Percentiles rank a stretch among this genome's conserved stretches.
These are phyloP conservation scores for Lasioglossum morio DNA, from an alignment of 2,888 invertebrate species.

Conservation along the genomic window DNA sequence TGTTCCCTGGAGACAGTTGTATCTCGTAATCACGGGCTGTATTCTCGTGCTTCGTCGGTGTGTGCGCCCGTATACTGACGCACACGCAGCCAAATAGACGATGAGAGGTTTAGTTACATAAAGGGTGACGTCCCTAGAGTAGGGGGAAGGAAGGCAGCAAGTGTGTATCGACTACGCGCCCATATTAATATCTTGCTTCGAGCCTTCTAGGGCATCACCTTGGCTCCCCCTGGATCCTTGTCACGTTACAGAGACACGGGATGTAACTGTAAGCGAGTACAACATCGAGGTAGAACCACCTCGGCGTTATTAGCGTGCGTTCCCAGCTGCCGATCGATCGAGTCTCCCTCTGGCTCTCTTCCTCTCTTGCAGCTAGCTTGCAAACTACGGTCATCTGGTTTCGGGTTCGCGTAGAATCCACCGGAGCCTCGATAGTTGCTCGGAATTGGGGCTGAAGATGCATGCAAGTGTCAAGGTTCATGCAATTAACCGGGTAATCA, in stretches of 20 bases:
- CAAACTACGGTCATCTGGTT: slow-evolving; percentile 11
- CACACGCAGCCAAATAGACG: slow-evolving; percentile 24
- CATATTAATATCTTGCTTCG: slow-evolving; percentile 72
- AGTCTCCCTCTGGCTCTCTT: neutral
- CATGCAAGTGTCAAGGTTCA: slow-evolving; percentile 7
- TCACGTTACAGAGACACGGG: slow-evolving; percentile 30
- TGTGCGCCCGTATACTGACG: no score
- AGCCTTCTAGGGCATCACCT: slow-evolving; percentile 66
- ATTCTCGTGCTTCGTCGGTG: slow-evolving; percentile 6
- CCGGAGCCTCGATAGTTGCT: neutral
- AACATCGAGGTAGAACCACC: slow-evolving; percentile 4
- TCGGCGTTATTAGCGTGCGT: slow-evolving; percentile 7
- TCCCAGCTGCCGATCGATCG: slow-evolving; percentile 18
- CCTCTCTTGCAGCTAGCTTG: neutral
- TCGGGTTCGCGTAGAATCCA: neutral
- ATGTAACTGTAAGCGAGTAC: slow-evolving; percentile 37
- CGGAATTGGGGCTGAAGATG: neutral
- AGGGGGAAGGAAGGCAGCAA: slow-evolving; percentile 66
- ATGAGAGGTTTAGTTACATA: slow-evolving; percentile 63
- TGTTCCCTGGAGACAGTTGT: slow-evolving; percentile 54
- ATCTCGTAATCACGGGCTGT: slow-evolving; percentile 57
- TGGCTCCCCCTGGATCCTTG: slow-evolving; percentile 43
- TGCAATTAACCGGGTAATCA: neutral
- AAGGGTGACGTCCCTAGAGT: slow-evolving; percentile 60
- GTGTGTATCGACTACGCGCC: slow-evolving; percentile 74